A percentile compares a stretch with the other conserved stretches of the same genome.
Conservation (phyloP, 2,113 vertebrate genomes). For the Phyllopteryx taeniolatus region DNA sequence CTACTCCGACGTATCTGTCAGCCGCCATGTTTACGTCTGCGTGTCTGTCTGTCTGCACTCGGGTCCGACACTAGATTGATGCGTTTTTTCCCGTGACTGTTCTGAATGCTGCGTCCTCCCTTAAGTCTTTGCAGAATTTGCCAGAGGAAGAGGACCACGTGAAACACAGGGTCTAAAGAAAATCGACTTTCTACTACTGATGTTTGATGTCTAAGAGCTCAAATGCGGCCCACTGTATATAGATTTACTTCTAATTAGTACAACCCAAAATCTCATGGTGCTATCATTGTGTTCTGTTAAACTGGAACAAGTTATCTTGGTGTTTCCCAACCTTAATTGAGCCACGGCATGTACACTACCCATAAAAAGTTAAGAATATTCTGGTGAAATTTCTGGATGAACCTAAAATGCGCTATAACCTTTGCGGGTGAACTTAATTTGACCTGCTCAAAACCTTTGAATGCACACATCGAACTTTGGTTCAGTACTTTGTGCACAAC, state of each 20-base stretch:
- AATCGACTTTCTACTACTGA: constrained; percentile 45
- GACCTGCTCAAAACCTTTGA: too few species aligned
- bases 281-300: constrained; percentile 47
- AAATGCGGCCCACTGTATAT: constrained; percentile 63
- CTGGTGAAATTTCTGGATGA: not conserved
- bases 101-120: constrained; percentile 50
- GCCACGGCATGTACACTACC: not conserved
- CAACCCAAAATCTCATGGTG: constrained; percentile 63
- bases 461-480: too few species aligned
- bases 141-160: constrained; percentile 33
- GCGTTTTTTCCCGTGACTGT: constrained; percentile 43
- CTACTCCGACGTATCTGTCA: constrained; percentile 43
- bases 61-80: constrained; percentile 25
- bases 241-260: constrained; percentile 52
- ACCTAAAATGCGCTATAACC: not conserved
- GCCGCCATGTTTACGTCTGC: constrained; percentile 43
- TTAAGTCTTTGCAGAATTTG: constrained; percentile 31
- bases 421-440: not conserved
- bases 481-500: too few species aligned
- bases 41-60: constrained; percentile 51
- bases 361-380: not conserved
- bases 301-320: not conserved
- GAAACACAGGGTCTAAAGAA: constrained; percentile 32
- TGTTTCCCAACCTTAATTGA: not conserved
- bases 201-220: constrained; percentile 68